Evolutionary conservation across 2,888 invertebrate genomes (phyloP).

Genomic region (Silvanus unidentatus): DNA sequence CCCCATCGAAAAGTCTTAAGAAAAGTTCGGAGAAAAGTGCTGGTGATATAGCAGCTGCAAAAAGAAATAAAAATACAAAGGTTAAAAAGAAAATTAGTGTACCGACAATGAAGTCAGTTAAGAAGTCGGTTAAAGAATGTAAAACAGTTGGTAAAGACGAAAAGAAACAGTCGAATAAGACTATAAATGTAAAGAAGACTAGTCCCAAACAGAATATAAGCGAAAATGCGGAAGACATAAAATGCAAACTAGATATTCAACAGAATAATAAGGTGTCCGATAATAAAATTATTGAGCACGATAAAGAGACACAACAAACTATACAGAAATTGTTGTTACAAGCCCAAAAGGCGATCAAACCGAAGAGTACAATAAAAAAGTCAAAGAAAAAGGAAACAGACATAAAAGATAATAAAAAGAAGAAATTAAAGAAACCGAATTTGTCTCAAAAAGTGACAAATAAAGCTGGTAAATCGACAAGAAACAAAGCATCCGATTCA

Average conservation of each 20-base stretch:
- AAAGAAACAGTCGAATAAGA: constrained; percentile 9
- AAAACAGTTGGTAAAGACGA: constrained; percentile 10
- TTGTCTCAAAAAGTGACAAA: constrained; percentile 25
- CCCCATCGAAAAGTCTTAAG: constrained; percentile 19
- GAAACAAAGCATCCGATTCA: constrained; percentile 33
- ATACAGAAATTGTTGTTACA: constrained; percentile 7
- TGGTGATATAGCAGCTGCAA: not conserved
- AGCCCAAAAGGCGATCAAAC: constrained; percentile 6
- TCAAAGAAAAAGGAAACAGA: constrained; percentile 10
- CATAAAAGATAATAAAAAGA: constrained; percentile 5
- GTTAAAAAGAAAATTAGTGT: constrained; percentile 1
- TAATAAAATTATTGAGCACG: constrained; percentile 2
- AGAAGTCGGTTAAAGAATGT: constrained; percentile 11
- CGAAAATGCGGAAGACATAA: not conserved
- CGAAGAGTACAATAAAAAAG: constrained; percentile 10
- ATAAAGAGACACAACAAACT: constrained; percentile 8
- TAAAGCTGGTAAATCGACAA: constrained; percentile 32
- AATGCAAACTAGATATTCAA: constrained; percentile 5
- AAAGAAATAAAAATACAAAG: not conserved
- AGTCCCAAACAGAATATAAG: not conserved
- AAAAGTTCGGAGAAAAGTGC: constrained; percentile 16
- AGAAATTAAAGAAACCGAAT: constrained; percentile 5
- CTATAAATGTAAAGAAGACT: constrained; percentile 9
- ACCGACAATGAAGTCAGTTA: not conserved
- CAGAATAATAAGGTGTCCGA: constrained; percentile 4